Evolutionary conservation across 2,888 invertebrate genomes (phyloP), one percentile per base, ranked within the genome.

Genomic region (Pseudoips prasinana): DNA sequence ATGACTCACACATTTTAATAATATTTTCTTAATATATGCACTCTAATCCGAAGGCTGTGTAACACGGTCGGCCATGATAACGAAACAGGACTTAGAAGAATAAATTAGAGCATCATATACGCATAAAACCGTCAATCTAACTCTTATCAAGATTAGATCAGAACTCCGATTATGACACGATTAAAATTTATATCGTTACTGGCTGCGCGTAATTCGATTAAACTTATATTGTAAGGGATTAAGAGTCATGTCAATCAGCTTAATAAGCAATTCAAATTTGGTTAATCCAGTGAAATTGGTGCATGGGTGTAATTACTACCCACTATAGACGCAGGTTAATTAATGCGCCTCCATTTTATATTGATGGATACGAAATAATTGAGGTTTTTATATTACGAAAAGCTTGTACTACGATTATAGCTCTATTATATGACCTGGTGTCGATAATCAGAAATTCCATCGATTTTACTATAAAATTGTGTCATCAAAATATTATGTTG

Each of bases 231-330:
- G 61, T 63, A 53, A 53, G 53, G 68, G 72, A 74, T 77, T 79
- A 74, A 46, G 58, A 66, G 69, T 69, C 74, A 80, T 75, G 83
- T 83, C 84, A 83, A 81, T 85, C 83, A 83, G 61, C 58, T 67
- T 80, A 78, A 84, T 82, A 80, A 84, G 76, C 78, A 80, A 82
- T 84, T 81, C 79, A 77, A 83, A 84, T 83, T 77, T 53, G 64
- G 76, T 78, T 84, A 84, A 83, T 84, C 81, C 75, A 63, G 59
- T 72, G 64, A 64, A 68, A 72, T 67, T 65, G 68, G 66, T 73
- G 69, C 74, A 72, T 56, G 48, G 34, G 37, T 46, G 56, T 64
- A 65, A 67, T 69, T 64, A 67, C 64, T 58, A 61, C 58, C 60
- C 58, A 61, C 66, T 58, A 41, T 58, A 48, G 40, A 20, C 7